Conservation (phyloP, 1,140 invertebrate genomes). For the Drosophila yakuba region DNA sequence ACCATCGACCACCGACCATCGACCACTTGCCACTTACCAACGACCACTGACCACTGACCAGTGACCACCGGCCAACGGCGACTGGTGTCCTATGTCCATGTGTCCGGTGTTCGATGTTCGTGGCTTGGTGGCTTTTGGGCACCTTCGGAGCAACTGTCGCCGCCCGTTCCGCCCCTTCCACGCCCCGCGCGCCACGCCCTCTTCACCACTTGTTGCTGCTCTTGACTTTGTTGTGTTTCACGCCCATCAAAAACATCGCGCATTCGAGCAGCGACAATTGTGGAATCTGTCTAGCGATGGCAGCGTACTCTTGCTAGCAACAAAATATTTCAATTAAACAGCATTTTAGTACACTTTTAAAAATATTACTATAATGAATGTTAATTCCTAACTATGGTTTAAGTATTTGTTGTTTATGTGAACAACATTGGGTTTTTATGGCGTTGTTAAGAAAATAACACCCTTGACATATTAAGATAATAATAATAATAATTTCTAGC, state of each 20-base stretch:
- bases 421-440: no score
- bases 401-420: no score
- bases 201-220: slow-evolving; percentile 58
- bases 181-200: slow-evolving; percentile 44
- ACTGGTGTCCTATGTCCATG: slow-evolving; percentile 1
- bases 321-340: no score
- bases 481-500: no score
- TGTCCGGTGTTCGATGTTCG: slow-evolving; percentile 28
- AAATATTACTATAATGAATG: no score
- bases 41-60: slow-evolving; percentile 21
- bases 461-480: no score
- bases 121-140: slow-evolving; percentile 21
- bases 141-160: slow-evolving; percentile 43
- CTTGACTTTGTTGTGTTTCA: slow-evolving; percentile 75
- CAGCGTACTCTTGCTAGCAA: not conserved
- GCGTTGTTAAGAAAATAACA: no score
- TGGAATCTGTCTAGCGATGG: slow-evolving; percentile 48
- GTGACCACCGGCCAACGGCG: slow-evolving; percentile 47
- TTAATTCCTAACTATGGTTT: no score
- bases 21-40: slow-evolving; percentile 37
- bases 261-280: slow-evolving; percentile 64
- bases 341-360: no score
- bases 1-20: slow-evolving; percentile 42
- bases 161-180: slow-evolving; percentile 15
- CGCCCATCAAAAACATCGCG: slow-evolving; percentile 73